A percentile compares a stretch with the other conserved stretches of the same genome.
Conservation (phyloP, 2,888 invertebrate genomes). For the Tachina fera region DNA sequence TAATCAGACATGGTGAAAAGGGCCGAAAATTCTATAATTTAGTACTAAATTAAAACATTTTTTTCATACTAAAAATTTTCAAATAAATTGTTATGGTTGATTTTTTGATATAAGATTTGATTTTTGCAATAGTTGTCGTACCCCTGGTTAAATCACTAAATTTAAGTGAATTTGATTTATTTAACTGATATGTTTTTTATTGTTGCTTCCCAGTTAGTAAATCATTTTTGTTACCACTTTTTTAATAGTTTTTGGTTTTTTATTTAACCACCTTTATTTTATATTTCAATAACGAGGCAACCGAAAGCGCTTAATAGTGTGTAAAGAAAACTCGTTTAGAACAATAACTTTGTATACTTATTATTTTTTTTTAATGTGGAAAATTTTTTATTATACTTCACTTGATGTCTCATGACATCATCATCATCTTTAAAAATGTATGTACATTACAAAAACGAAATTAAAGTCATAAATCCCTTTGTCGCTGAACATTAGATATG, state of each 20-base stretch:
- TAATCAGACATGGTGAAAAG: too few relatives aligned
- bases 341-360: background rate
- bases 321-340: constrained; percentile 42
- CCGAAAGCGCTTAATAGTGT: constrained; percentile 25
- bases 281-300: constrained; percentile 9
- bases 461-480: constrained; percentile 19
- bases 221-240: background rate
- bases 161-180: constrained; percentile 21
- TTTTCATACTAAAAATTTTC: too few relatives aligned
- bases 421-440: constrained; percentile 35
- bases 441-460: constrained; percentile 32
- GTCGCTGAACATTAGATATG: background rate
- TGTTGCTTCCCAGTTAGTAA: background rate
- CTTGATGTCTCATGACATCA: constrained; percentile 45
- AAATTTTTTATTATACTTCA: constrained; percentile 14
- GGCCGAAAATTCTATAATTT: too few relatives aligned
- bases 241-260: background rate
- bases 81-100: background rate
- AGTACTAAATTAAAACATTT: too few relatives aligned
- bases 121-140: too few relatives aligned
- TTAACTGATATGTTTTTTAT: background rate
- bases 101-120: background rate
- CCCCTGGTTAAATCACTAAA: background rate
- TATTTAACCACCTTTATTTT: background rate
- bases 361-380: constrained; percentile 4